A percentile compares a stretch with the other conserved stretches of the same genome.
Evolutionary conservation across 1,140 invertebrate species (phyloP).

Genomic region (Acyrthosiphon pisum): DNA sequence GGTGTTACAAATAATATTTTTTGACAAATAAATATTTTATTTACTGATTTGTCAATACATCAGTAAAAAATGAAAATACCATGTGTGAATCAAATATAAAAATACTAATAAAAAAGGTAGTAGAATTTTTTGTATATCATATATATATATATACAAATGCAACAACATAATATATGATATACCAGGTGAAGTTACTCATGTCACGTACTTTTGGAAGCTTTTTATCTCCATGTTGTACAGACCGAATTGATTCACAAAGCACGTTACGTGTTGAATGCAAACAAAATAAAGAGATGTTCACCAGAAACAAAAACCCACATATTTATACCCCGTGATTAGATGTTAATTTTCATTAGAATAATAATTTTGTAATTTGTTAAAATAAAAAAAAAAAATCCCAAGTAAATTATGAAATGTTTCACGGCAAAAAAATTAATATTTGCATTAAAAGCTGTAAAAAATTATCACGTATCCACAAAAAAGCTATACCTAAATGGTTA

Average conservation of each 20-base stretch:
- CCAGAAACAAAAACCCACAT: neutral
- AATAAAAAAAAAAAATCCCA: neutral
- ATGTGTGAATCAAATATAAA: neutral
- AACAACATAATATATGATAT: neutral
- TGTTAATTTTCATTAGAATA: neutral
- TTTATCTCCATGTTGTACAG: neutral
- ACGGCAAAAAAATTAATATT: neutral
- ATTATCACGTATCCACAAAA: neutral
- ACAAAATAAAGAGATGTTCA: neutral
- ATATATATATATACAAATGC: neutral
- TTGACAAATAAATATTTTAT: neutral
- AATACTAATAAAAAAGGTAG: neutral
- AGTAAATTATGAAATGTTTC: neutral
- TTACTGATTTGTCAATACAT: neutral
- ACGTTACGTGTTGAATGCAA: constrained; percentile 32
- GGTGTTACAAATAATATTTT: too few relatives aligned
- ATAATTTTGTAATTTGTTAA: neutral
- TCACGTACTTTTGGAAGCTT: constrained; percentile 36
- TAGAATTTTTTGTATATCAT: neutral
- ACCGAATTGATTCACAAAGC: constrained; percentile 39
- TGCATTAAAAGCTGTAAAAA: neutral
- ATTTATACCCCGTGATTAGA: neutral
- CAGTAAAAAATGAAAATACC: neutral
- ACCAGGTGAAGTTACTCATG: constrained; percentile 1
- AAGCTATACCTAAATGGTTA: neutral